A percentile compares a stretch with the other conserved stretches of the same genome.
Conservation (phyloP, 1,140 invertebrate genomes). For the Nephila pilipes region DNA sequence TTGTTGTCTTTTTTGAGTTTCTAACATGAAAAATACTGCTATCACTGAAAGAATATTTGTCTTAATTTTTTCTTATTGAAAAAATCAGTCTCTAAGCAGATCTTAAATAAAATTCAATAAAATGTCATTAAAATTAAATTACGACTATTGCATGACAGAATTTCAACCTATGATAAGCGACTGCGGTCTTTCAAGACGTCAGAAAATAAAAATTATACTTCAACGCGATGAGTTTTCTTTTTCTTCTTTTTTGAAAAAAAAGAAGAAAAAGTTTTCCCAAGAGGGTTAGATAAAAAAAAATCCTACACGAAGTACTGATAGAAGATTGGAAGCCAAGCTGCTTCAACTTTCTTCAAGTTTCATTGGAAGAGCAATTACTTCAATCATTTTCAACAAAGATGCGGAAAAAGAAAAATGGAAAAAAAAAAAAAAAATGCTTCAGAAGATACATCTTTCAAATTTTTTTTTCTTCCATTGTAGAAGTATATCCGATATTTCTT, state of each 20-base stretch:
- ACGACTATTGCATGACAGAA: constrained; percentile 3
- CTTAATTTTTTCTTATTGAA: background rate
- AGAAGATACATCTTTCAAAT: constrained; percentile 3
- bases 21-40: background rate
- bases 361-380: constrained; percentile 38
- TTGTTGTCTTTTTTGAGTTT: background rate
- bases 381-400: background rate
- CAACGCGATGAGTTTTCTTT: background rate
- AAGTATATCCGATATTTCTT: constrained; percentile 20
- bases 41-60: background rate
- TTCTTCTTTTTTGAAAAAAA: background rate
- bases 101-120: constrained; percentile 32
- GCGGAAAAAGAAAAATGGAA: background rate
- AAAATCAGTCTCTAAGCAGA: background rate
- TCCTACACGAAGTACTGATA: background rate
- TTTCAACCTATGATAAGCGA: background rate
- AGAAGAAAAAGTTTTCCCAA: background rate
- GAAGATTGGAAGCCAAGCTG: background rate
- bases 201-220: constrained; percentile 20
- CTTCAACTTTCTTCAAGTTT: constrained; percentile 9
- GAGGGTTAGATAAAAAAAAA: background rate
- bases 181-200: constrained; percentile 2
- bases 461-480: background rate
- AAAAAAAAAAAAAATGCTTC: background rate
- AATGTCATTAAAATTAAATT: constrained; percentile 37